Evolutionary conservation across 1,140 invertebrate genomes (phyloP).

Genomic region (Yoshiicerus persimilis): DNA sequence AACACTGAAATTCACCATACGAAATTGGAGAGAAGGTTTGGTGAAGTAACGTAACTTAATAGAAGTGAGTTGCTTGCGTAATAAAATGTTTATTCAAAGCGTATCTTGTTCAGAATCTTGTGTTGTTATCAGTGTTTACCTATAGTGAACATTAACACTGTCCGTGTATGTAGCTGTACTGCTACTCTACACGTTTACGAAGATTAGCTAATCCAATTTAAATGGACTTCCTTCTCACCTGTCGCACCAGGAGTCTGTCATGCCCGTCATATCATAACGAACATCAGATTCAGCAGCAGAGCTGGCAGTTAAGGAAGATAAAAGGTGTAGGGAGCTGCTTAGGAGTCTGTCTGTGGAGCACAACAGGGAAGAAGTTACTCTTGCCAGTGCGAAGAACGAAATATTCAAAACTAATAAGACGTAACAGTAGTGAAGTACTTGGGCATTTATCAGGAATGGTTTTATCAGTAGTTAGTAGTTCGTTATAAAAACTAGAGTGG

Average conservation of each 20-base stretch:
- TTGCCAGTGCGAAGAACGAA: no score
- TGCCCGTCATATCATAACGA: background rate
- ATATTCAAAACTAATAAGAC: no score
- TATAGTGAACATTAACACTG: background rate
- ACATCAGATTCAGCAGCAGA: background rate
- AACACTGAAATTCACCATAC: background rate
- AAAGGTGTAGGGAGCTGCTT: no score
- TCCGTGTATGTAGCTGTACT: background rate
- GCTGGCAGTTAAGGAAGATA: background rate
- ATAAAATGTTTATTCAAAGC: background rate
- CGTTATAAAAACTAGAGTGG: background rate
- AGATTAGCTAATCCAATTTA: constrained; percentile 19
- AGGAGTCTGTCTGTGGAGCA: no score
- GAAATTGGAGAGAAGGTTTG: background rate
- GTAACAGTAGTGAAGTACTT: no score
- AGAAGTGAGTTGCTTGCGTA: background rate
- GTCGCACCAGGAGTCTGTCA: constrained; percentile 1
- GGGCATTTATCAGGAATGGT: no score
- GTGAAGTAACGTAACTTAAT: background rate
- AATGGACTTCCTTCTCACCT: constrained; percentile 7
- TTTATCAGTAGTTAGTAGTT: no score
- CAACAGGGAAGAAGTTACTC: no score
- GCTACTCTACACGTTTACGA: background rate
- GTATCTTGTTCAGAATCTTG: background rate
- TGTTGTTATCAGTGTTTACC: background rate